Evolutionary conservation across 2,113 vertebrate species (phyloP).

Genomic region (Recurvirostra avosetta): DNA sequence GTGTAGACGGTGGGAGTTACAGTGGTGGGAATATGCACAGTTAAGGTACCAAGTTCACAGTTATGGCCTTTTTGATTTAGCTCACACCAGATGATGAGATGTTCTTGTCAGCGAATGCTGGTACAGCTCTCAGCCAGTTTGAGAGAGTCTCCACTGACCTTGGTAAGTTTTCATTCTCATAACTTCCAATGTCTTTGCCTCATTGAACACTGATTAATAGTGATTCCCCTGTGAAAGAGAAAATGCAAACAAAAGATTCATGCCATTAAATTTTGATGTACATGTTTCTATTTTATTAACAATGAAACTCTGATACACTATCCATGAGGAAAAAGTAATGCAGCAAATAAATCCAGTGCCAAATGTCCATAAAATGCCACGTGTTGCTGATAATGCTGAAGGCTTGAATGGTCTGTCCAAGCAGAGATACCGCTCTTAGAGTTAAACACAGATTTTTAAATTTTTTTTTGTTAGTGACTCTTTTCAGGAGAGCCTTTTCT

Average conservation of each 20-base stretch:
- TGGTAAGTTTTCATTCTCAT: constrained; percentile 73
- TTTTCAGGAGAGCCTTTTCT: background rate
- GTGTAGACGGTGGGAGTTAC: background rate
- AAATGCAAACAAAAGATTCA: background rate
- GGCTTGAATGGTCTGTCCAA: background rate
- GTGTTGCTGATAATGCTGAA: background rate
- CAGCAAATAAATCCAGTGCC: background rate
- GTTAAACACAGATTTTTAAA: background rate
- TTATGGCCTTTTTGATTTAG: constrained; percentile 60
- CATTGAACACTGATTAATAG: background rate
- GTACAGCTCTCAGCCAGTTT: constrained; percentile 90
- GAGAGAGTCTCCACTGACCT: constrained; percentile 88
- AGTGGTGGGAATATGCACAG: background rate
- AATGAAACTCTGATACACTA: background rate
- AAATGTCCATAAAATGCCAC: background rate
- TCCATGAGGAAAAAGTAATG: background rate
- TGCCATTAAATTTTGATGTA: background rate
- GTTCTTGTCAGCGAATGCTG: constrained; percentile 89
- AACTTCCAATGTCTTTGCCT: background rate
- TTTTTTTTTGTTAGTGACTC: background rate
- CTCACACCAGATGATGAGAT: constrained; percentile 87
- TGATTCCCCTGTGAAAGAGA: background rate
- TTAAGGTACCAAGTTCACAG: background rate
- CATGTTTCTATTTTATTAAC: background rate
- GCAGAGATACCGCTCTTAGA: background rate